Evolutionary conservation across 2,113 vertebrate genomes (phyloP).

Genomic region (Ochotona princeps): DNA sequence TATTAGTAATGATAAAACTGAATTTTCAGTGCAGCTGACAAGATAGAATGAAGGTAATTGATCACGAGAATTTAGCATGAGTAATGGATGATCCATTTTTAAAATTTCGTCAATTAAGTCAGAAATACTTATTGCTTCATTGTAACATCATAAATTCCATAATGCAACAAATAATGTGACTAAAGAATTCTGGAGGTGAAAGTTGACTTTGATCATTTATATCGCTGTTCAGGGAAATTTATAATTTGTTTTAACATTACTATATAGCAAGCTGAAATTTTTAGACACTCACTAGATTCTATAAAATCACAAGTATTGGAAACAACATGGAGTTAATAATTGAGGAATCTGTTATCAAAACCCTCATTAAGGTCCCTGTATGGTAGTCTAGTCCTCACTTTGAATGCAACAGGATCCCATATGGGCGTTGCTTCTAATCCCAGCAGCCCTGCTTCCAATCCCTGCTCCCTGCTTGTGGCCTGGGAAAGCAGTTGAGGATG

Average conservation of each 20-base stretch:
- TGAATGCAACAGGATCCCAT: too few relatives aligned
- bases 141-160: not conserved
- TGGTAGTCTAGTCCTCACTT: too few relatives aligned
- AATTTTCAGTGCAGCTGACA: slow-evolving; percentile 53
- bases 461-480: too few relatives aligned
- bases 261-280: not conserved
- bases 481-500: too few relatives aligned
- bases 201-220: not conserved
- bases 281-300: not conserved
- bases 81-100: slow-evolving; percentile 44
- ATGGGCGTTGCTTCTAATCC: too few relatives aligned
- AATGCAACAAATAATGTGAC: not conserved
- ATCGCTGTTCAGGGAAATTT: not conserved
- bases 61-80: slow-evolving; percentile 64
- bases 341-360: not conserved
- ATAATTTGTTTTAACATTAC: not conserved
- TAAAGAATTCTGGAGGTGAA: not conserved
- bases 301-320: not conserved
- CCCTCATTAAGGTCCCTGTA: not conserved
- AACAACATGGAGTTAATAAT: not conserved
- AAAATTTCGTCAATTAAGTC: slow-evolving; percentile 67
- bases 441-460: too few relatives aligned
- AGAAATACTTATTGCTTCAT: slow-evolving; percentile 19
- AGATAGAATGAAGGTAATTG: slow-evolving; percentile 64
- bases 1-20: slow-evolving; percentile 55